Base-by-base conservation (phyloP, 2,888 invertebrate species). In the Cancer borealis region DNA sequence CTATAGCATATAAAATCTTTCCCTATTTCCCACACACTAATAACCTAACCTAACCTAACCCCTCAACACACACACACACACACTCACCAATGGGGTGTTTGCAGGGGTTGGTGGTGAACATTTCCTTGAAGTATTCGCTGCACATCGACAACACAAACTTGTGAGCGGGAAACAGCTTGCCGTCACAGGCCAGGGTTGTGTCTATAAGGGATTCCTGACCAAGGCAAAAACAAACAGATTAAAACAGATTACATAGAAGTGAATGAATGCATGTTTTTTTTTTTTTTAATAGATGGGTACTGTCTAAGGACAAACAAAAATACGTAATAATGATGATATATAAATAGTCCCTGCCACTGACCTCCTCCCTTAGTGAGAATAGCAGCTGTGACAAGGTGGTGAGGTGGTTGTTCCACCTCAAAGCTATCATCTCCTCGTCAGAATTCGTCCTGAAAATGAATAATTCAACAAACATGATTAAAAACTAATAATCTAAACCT, bases 61-160 rank as follows among this genome's bases (percentile, higher is more conserved):
- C n/a, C n/a, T n/a, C n/a, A n/a, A n/a, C n/a, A n/a, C n/a, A n/a
- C n/a, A n/a, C n/a, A 21, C 39, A 45, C n/a, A 60, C 46, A 39
- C 30, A 93, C 91, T 92, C 93, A 95, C 95, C 96, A 89, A 96
- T 95, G 47, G 96, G 96, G 92, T 96, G 96, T 47, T 95, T 95
- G 93, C 96, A 96, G 1, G 96, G 95, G 84, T 96, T 96, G 17
- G 94, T 94, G 5, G 95, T 95, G 91, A 95, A 96, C 95, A 96
- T 94, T 60, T 95, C 94, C 54, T 95, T 95, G 93, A 96, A 96
- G 92, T 96, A 96, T 30, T 95, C 95, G 90, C 95, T 95, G 93
- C 96, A 96, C 95, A 96, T 95, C 39, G 96, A 95, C 46, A 96
- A 73, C 21, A 96, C 95, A 94, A 96, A 95, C 84, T 96, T 96